A percentile compares a stretch with the other conserved stretches of the same genome.
phyloP scores from a whole-genome alignment of 2,797 vertebrate species.

The Arrhamphus sclerolepis region DNA sequence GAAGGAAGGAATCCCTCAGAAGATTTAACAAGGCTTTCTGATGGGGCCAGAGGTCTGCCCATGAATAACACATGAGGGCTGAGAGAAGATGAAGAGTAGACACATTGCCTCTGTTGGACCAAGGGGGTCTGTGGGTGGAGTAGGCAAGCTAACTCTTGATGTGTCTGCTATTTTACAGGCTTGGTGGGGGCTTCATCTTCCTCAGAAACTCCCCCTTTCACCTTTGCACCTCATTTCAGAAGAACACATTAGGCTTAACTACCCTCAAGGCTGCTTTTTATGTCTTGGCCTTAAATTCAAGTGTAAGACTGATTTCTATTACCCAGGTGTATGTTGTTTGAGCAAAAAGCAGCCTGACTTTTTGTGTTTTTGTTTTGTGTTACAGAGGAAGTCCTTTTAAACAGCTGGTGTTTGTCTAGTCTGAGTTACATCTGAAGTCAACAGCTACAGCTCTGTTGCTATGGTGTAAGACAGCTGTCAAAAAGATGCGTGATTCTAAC shows the following conservation, averaged over 20 bases:
- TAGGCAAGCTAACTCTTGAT: constrained; percentile 47
- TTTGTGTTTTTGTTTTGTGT: constrained; percentile 29
- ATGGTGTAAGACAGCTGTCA: too few relatives aligned
- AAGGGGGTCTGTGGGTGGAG: constrained; percentile 43
- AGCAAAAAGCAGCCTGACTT: constrained; percentile 22
- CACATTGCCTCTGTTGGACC: constrained; percentile 53
- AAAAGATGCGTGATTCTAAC: too few relatives aligned
- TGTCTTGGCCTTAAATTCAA: constrained; percentile 47
- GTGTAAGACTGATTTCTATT: constrained; percentile 18
- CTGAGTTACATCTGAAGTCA: constrained; percentile 67
- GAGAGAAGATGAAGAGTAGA: constrained; percentile 53
- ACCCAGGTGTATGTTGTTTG: constrained; percentile 41
- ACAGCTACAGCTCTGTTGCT: constrained; percentile 37
- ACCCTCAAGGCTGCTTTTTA: constrained; percentile 38
- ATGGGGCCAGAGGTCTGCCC: constrained; percentile 73
- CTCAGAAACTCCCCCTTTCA: constrained; percentile 21
- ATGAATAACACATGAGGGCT: constrained; percentile 77
- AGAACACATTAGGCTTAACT: constrained; percentile 37
- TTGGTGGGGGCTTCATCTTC: constrained; percentile 26
- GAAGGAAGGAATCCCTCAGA: constrained; percentile 67
- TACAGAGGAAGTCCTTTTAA: constrained; percentile 42
- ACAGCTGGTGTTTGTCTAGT: constrained; percentile 37
- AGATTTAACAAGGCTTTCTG: constrained; percentile 77
- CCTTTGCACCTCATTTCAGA: constrained; percentile 22
- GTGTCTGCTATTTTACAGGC: constrained; percentile 34